Evolutionary conservation across 2,113 vertebrate species (phyloP).

Genomic region (Phaethon lepturus): DNA sequence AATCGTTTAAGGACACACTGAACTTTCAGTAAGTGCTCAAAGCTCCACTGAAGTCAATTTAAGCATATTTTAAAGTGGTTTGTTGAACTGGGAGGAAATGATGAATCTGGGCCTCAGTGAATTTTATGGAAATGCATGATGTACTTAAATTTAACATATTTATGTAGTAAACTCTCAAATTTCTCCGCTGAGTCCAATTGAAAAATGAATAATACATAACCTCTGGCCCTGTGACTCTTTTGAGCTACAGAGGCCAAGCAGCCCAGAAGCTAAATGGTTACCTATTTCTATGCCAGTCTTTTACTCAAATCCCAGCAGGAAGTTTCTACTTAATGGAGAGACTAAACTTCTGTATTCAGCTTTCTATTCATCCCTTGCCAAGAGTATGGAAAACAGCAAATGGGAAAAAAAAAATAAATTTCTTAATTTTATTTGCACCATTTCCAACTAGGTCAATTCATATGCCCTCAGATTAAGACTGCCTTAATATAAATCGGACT

Average conservation of each 20-base stretch:
- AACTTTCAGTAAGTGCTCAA: background rate
- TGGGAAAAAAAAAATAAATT: slow-evolving; percentile 40
- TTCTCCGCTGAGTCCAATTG: slow-evolving; percentile 35
- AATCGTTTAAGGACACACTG: background rate
- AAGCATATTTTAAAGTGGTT: slow-evolving; percentile 18
- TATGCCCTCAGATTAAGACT: slow-evolving; percentile 57
- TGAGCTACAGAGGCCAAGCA: slow-evolving; percentile 20
- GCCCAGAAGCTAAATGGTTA: slow-evolving; percentile 73
- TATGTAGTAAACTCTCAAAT: slow-evolving; percentile 59
- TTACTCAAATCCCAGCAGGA: slow-evolving; percentile 58
- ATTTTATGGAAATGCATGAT: slow-evolving; percentile 36
- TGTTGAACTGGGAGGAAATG: slow-evolving; percentile 16
- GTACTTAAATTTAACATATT: slow-evolving; percentile 54
- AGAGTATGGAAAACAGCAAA: slow-evolving; percentile 28
- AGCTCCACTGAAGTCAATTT: background rate
- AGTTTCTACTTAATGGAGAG: slow-evolving; percentile 41
- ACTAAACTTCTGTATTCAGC: slow-evolving; percentile 26
- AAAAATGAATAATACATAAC: slow-evolving; percentile 68
- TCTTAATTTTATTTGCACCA: slow-evolving; percentile 66
- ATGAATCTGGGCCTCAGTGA: slow-evolving; percentile 4
- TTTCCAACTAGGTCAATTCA: slow-evolving; percentile 69
- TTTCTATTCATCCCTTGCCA: slow-evolving; percentile 32
- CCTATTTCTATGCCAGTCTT: slow-evolving; percentile 48
- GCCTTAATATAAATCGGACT: slow-evolving; percentile 62
- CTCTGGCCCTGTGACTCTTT: slow-evolving; percentile 2